Percentiles rank a stretch among this genome's conserved stretches.
Conservation (phyloP, 1,140 invertebrate genomes). For the Tetranychus cinnabarinus region DNA sequence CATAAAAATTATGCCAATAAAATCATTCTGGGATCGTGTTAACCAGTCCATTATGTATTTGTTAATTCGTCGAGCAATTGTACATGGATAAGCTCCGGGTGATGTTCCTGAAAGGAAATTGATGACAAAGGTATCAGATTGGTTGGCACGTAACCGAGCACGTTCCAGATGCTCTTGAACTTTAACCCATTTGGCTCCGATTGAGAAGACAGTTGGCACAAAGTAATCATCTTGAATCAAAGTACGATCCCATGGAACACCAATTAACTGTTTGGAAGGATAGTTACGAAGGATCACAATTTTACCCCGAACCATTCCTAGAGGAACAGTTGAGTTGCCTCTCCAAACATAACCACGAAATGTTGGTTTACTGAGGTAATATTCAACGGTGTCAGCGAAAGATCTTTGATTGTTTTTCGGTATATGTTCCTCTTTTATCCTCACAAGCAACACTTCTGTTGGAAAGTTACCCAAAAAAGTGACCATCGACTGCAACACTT, state of each 20-base stretch:
- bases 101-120: background rate
- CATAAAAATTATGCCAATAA: background rate
- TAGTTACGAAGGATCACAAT: background rate
- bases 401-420: background rate
- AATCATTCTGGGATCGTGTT: background rate
- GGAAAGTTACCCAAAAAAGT: background rate
- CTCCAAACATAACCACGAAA: background rate
- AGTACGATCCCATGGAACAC: background rate
- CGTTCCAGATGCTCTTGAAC: background rate
- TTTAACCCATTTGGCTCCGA: background rate
- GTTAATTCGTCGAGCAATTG: background rate
- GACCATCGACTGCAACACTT: background rate
- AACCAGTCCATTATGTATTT: background rate
- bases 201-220: background rate
- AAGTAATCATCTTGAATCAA: background rate
- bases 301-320: background rate
- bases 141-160: no score
- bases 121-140: background rate
- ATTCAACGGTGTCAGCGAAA: background rate
- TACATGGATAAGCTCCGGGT: background rate
- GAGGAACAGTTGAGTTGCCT: background rate
- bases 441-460: background rate
- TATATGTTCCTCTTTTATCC: background rate
- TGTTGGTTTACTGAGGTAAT: background rate
- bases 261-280: background rate